Percentiles rank a stretch among this genome's conserved stretches.
These are phyloP conservation scores for Mola mola DNA, from an alignment of 2,113 vertebrate species.

Conservation along the genomic window DNA sequence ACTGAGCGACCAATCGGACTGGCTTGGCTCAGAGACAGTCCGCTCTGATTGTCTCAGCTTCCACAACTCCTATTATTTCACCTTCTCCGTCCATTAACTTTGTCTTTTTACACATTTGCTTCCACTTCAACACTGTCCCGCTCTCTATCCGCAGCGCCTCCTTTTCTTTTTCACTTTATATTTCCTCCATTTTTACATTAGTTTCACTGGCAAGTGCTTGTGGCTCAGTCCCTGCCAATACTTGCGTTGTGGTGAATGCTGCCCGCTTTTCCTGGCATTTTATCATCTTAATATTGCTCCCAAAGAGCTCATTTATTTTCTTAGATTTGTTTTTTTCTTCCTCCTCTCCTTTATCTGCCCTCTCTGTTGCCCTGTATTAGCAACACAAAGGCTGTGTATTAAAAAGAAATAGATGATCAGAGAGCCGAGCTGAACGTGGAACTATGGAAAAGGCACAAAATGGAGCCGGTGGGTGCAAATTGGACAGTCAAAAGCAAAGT, in stretches of 20 bases:
- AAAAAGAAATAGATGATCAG: constrained; percentile 49
- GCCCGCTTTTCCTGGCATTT: constrained; percentile 44
- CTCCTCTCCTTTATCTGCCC: not conserved
- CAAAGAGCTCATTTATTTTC: constrained; percentile 42
- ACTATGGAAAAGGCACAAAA: constrained; percentile 61
- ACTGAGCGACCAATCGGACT: constrained; percentile 70
- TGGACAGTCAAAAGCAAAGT: constrained; percentile 43
- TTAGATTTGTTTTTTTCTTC: not conserved
- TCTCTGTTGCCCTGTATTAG: constrained; percentile 47
- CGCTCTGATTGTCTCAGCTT: constrained; percentile 22
- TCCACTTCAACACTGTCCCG: constrained; percentile 35
- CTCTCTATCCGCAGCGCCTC: constrained; percentile 50
- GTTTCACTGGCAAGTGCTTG: constrained; percentile 47
- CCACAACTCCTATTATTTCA: constrained; percentile 18
- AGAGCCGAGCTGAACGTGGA: constrained; percentile 14
- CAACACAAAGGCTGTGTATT: constrained; percentile 57
- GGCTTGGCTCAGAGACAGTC: constrained; percentile 55
- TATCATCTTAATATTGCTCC: constrained; percentile 47
- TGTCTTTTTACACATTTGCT: constrained; percentile 47
- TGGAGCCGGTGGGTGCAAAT: constrained; percentile 65
- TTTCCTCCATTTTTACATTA: constrained; percentile 68
- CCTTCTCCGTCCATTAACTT: constrained; percentile 31
- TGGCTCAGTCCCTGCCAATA: constrained; percentile 41
- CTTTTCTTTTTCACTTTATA: constrained; percentile 54
- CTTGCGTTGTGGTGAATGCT: constrained; percentile 51